Percentiles rank a stretch among this genome's conserved stretches.
phyloP scores from a whole-genome alignment of 1,140 invertebrate genomes.

The Akabosia matsudoensis region DNA sequence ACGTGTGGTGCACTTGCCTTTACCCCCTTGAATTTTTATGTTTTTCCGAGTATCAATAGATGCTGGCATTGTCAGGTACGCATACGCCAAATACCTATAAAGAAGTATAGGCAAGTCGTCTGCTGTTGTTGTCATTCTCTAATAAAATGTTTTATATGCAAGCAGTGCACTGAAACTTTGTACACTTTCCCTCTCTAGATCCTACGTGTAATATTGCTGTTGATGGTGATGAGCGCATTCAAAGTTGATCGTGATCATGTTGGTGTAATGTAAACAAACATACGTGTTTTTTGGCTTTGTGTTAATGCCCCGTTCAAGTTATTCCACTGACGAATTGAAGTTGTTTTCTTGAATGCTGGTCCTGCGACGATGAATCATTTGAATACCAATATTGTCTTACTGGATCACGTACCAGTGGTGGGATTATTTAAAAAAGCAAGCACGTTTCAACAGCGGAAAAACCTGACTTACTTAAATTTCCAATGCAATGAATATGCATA shows the following conservation, averaged over 20 bases:
- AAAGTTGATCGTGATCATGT: not conserved
- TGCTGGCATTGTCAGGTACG: not conserved
- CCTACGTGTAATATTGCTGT: not conserved
- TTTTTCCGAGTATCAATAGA: not conserved
- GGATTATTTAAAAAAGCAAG: not conserved
- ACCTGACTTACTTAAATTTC: not conserved
- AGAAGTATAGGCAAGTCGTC: not conserved
- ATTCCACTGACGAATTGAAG: no score
- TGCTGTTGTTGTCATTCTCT: not conserved
- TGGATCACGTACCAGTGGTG: constrained; percentile 12
- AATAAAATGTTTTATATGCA: constrained; percentile 1
- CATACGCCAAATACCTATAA: no score
- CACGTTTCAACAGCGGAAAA: not conserved
- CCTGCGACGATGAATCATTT: not conserved
- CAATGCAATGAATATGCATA: not conserved
- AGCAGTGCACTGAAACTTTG: constrained; percentile 4
- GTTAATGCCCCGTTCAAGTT: not conserved
- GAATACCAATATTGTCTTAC: not conserved
- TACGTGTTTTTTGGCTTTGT: constrained; percentile 6
- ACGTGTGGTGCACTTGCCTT: not conserved
- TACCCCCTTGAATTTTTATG: not conserved
- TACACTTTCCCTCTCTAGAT: not conserved
- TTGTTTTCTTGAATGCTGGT: no score
- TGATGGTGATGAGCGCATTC: not conserved
- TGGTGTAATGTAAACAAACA: not conserved